Conservation (phyloP, 2,113 vertebrate genomes). For the Callospermophilus lateralis region DNA sequence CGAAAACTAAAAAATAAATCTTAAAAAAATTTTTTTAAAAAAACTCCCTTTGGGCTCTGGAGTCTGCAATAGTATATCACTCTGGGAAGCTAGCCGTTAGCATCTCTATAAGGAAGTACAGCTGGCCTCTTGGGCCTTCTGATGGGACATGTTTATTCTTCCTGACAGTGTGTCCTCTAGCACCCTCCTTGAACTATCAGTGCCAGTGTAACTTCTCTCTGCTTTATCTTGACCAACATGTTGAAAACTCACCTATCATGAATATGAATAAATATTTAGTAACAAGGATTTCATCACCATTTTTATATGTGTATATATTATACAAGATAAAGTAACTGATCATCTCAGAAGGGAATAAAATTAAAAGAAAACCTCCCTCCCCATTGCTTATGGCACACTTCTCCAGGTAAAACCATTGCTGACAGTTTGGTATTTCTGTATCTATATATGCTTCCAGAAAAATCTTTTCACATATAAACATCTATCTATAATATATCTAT, state of each 20-base stretch:
- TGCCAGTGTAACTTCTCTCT: not conserved
- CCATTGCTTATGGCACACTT: not conserved
- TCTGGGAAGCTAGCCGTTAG: not conserved
- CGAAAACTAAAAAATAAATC: no score
- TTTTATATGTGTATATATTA: not conserved
- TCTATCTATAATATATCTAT: not conserved
- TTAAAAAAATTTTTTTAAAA: no score
- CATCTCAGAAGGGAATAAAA: not conserved
- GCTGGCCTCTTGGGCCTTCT: not conserved
- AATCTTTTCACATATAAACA: not conserved
- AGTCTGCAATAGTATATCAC: not conserved
- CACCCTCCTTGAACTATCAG: not conserved
- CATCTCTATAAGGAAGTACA: not conserved
- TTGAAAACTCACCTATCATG: conserved; percentile 21
- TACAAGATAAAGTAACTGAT: conserved; percentile 22
- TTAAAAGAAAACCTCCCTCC: not conserved
- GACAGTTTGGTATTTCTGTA: not conserved
- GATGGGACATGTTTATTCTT: not conserved
- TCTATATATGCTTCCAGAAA: conserved; percentile 30
- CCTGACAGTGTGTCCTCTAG: not conserved
- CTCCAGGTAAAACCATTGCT: conserved; percentile 5
- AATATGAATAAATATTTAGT: conserved; percentile 27
- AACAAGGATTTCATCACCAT: not conserved
- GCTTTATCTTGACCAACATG: not conserved
- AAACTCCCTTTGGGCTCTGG: not conserved